phyloP scores from a whole-genome alignment of 2,888 invertebrate genomes.

The Linnaemya tessellans region DNA sequence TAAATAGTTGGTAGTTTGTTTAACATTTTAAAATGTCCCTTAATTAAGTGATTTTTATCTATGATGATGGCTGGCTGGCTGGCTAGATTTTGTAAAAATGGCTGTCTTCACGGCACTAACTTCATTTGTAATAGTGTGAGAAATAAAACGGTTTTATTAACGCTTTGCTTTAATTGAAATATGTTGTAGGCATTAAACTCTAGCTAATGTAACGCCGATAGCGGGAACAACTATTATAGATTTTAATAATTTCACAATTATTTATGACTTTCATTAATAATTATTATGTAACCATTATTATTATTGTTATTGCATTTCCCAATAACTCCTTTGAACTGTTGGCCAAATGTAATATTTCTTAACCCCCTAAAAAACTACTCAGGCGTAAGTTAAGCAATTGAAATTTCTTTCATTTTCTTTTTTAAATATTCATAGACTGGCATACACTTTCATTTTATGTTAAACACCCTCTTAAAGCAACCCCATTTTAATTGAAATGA shows the following conservation, averaged over 20 bases:
- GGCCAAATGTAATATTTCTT: background rate
- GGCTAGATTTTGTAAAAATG: background rate
- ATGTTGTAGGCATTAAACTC: background rate
- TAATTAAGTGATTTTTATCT: conserved; percentile 51
- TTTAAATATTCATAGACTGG: background rate
- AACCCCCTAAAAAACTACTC: background rate
- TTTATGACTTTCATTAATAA: too few relatives aligned
- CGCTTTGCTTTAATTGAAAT: background rate
- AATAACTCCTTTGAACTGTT: background rate
- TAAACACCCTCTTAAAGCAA: conserved; percentile 3
- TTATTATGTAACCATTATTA: background rate
- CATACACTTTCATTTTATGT: conserved; percentile 31
- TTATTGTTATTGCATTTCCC: background rate
- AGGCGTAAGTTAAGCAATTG: background rate
- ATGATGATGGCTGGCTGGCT: conserved; percentile 5
- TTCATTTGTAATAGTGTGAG: background rate
- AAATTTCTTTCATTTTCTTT: conserved; percentile 33
- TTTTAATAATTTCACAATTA: too few relatives aligned
- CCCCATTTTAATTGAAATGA: background rate
- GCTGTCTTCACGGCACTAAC: background rate
- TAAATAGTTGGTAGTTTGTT: conserved; percentile 37
- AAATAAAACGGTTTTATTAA: background rate
- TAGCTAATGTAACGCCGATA: background rate
- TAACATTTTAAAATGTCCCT: conserved; percentile 56
- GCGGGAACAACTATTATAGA: too few relatives aligned